Conservation (phyloP, 2,888 invertebrate genomes). For the Spialia ferax region DNA sequence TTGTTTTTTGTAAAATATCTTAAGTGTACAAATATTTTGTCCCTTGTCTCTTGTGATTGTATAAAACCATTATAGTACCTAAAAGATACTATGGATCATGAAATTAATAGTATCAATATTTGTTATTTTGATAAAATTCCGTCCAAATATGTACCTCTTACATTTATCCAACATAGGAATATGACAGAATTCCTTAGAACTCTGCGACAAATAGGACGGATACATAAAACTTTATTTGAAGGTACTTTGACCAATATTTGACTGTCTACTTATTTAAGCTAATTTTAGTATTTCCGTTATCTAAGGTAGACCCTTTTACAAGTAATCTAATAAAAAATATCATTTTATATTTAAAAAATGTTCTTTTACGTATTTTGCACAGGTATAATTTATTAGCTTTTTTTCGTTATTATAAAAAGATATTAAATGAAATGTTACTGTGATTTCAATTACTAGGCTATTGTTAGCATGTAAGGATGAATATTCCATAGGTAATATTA, state of each 20-base stretch:
- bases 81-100: too few species aligned
- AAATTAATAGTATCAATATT: too few species aligned
- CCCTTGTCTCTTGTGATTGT: too few species aligned
- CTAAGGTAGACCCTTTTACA: not conserved
- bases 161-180: too few species aligned
- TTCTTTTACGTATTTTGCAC: conserved; percentile 21
- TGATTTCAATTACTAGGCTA: conserved; percentile 55
- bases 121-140: not conserved
- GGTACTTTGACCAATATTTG: not conserved
- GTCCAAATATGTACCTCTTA: too few species aligned
- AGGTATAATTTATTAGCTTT: conserved; percentile 28
- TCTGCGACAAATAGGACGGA: not conserved
- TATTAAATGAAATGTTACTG: conserved; percentile 56
- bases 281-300: not conserved
- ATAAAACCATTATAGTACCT: not conserved
- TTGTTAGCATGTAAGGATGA: conserved; percentile 38
- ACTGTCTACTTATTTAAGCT: not conserved
- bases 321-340: not conserved
- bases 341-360: conserved; percentile 2
- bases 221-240: not conserved
- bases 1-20: too few species aligned
- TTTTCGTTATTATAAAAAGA: conserved; percentile 42
- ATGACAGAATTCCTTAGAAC: too few species aligned
- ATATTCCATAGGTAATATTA: conserved; percentile 38
- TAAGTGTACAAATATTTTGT: too few species aligned